These are phyloP conservation scores for Platysternon megacephalum DNA, from an alignment of 2,113 vertebrate species.

Conservation along the genomic window DNA sequence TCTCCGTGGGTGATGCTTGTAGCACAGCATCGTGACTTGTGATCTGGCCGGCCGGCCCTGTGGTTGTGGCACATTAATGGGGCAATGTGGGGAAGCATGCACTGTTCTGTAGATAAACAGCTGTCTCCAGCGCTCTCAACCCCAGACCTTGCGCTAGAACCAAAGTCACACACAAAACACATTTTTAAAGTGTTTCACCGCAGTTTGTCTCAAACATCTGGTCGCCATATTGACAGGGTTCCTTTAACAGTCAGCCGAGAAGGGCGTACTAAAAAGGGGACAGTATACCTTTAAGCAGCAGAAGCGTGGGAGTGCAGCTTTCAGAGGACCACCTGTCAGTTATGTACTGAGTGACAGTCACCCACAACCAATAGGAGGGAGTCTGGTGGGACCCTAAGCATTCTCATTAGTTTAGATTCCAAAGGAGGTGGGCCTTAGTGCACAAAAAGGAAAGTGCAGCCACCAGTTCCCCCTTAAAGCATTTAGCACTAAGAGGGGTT, in stretches of 20 bases:
- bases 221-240: neutral
- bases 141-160: neutral
- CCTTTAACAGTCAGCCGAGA: neutral
- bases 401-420: neutral
- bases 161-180: neutral
- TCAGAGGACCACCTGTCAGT: rapidly evolving
- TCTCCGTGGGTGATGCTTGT: neutral
- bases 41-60: neutral
- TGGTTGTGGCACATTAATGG: neutral
- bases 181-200: neutral
- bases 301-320: neutral
- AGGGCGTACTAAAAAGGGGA: neutral
- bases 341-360: neutral
- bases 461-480: rapidly evolving
- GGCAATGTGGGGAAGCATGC: neutral
- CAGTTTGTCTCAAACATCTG: neutral
- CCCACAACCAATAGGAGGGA: neutral
- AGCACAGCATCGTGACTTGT: neutral
- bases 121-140: neutral
- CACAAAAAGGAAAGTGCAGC: neutral
- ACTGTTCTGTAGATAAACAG: neutral
- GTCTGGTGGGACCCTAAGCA: neutral
- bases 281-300: neutral
- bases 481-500: neutral
- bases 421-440: neutral